Percentiles rank a stretch among this genome's conserved stretches.
Evolutionary conservation across 2,888 invertebrate genomes (phyloP).

Genomic region (Hesperia comma): DNA sequence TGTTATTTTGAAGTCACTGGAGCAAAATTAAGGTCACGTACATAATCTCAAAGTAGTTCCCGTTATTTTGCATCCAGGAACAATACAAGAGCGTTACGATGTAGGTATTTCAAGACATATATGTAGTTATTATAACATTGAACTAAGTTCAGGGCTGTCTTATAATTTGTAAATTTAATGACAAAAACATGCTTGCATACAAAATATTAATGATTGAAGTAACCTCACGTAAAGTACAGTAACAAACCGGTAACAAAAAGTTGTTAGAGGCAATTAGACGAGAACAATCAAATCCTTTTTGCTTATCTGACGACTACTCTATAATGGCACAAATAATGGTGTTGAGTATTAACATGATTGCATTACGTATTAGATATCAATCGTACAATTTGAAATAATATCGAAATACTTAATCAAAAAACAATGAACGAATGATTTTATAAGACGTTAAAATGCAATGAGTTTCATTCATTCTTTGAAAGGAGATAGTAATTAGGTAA

Average conservation of each 20-base stretch:
- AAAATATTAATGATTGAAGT: not conserved
- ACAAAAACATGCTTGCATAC: not conserved
- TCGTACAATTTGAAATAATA: constrained; percentile 1
- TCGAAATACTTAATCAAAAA: not conserved
- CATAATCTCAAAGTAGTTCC: no score
- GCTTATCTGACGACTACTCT: constrained; percentile 13
- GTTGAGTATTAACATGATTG: constrained; percentile 6
- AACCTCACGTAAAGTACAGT: constrained; percentile 14
- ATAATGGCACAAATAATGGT: no score
- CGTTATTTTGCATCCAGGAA: no score
- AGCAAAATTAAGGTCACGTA: no score
- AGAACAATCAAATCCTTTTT: constrained; percentile 22
- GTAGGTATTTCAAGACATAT: no score
- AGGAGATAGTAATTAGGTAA: no score
- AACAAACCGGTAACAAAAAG: not conserved
- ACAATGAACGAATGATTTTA: not conserved
- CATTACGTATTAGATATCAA: not conserved
- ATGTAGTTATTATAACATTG: no score
- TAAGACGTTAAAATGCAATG: not conserved
- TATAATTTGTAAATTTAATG: not conserved
- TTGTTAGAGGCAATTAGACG: constrained; percentile 3
- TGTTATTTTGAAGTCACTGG: not conserved
- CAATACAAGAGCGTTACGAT: no score
- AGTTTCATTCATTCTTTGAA: no score
- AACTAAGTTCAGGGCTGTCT: not conserved